phyloP scores from a whole-genome alignment of 2,113 vertebrate species.

The Arvicanthis niloticus region DNA sequence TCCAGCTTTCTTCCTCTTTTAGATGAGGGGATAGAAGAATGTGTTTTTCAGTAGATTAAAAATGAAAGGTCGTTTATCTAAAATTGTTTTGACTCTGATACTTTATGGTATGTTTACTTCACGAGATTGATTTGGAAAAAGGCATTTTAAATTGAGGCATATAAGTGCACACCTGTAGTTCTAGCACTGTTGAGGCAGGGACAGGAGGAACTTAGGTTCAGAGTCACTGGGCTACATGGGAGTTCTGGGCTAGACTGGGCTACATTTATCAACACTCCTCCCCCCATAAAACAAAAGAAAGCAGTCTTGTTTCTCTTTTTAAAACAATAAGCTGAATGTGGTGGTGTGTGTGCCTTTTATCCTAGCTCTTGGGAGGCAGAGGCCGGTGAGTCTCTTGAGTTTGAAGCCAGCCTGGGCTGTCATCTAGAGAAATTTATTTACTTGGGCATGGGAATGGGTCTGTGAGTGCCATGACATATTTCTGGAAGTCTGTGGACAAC shows the following conservation, averaged over 20 bases:
- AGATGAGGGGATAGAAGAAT: not conserved
- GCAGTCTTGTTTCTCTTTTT: constrained; percentile 4
- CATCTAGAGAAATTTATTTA: not conserved
- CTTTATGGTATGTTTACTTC: constrained; percentile 51
- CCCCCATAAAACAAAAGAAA: not conserved
- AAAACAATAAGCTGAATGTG: not conserved
- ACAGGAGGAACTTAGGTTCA: too few species aligned
- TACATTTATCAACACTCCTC: too few species aligned
- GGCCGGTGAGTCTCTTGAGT: too few species aligned
- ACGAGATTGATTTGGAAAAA: not conserved
- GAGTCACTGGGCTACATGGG: too few species aligned
- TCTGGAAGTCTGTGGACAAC: not conserved
- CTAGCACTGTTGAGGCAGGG: too few species aligned
- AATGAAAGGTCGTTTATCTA: constrained; percentile 1
- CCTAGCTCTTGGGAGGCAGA: not conserved
- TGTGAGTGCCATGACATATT: not conserved
- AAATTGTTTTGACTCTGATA: constrained; percentile 8
- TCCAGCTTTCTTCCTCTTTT: not conserved
- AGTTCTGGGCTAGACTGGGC: too few species aligned
- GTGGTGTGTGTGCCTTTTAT: not conserved
- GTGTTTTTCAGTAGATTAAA: constrained; percentile 42
- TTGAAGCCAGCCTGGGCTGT: not conserved
- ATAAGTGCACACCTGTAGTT: too few species aligned
- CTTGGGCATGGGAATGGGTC: not conserved
- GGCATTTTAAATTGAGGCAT: too few species aligned